These are phyloP conservation scores for Regulus satrapa DNA, from an alignment of 2,113 vertebrate species.

Conservation along the genomic window DNA sequence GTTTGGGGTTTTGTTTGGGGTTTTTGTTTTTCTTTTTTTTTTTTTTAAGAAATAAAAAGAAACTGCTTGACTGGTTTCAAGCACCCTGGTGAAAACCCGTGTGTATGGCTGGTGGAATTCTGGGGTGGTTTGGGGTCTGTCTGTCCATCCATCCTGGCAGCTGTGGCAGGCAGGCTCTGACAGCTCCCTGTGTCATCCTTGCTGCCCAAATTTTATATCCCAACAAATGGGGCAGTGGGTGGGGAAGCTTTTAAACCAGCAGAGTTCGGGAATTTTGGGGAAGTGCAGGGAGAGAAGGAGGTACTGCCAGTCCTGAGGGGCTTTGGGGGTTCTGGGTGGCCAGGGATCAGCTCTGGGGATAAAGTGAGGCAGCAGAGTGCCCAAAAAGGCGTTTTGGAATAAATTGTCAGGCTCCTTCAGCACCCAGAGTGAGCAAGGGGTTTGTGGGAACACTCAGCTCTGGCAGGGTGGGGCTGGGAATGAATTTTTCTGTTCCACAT, in stretches of 20 bases:
- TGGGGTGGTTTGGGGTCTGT: neutral
- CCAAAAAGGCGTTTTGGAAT: neutral
- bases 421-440: fast-evolving
- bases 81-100: constrained; percentile 50
- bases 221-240: neutral
- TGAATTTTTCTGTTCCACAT: neutral
- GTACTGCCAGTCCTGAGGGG: neutral
- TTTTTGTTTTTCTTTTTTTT: neutral
- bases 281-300: neutral
- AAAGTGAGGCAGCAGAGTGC: neutral
- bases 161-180: neutral
- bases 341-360: neutral
- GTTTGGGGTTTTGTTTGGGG: fast-evolving
- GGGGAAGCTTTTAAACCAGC: no score
- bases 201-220: neutral
- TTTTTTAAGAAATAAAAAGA: constrained; percentile 59
- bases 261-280: neutral
- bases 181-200: neutral
- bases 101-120: neutral
- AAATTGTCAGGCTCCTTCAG: neutral
- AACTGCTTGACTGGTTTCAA: constrained; percentile 82
- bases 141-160: neutral
- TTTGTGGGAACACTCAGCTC: neutral
- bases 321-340: neutral
- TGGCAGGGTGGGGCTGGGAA: neutral